These are phyloP conservation scores for Mormyrus lacerda DNA, from an alignment of 2,113 vertebrate genomes.

Conservation along the genomic window DNA sequence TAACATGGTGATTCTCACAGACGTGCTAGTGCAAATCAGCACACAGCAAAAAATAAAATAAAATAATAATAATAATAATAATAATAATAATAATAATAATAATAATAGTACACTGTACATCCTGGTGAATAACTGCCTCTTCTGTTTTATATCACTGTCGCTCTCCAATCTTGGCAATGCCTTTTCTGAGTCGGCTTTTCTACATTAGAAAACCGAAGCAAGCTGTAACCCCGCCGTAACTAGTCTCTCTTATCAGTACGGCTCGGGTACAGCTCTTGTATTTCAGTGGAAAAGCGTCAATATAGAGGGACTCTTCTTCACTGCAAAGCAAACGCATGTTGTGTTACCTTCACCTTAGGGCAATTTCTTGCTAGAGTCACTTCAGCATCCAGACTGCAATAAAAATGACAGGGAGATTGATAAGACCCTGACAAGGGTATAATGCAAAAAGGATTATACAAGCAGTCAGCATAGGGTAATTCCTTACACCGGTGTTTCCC, in stretches of 20 bases:
- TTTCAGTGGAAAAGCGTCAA: not conserved
- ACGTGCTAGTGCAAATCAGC: not conserved
- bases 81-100: too few species aligned
- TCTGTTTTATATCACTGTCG: not conserved
- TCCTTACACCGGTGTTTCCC: not conserved
- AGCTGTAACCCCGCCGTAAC: not conserved
- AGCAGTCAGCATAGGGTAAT: not conserved
- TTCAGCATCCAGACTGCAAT: not conserved
- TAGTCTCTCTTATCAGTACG: not conserved
- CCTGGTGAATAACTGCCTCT: not conserved
- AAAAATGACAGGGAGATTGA: not conserved
- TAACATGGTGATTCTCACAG: too few species aligned
- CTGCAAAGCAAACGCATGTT: not conserved
- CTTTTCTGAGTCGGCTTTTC: not conserved
- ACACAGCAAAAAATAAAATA: not conserved
- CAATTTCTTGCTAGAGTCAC: not conserved
- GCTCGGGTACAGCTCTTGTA: not conserved
- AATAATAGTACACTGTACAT: too few species aligned
- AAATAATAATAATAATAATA: too few species aligned
- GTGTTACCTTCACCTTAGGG: not conserved
- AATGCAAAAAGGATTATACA: not conserved
- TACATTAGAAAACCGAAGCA: not conserved
- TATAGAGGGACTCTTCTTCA: not conserved
- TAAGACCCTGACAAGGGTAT: not conserved
- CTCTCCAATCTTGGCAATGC: not conserved